Evolutionary conservation across 2,888 invertebrate genomes (phyloP).

Genomic region (Tachina lurida): DNA sequence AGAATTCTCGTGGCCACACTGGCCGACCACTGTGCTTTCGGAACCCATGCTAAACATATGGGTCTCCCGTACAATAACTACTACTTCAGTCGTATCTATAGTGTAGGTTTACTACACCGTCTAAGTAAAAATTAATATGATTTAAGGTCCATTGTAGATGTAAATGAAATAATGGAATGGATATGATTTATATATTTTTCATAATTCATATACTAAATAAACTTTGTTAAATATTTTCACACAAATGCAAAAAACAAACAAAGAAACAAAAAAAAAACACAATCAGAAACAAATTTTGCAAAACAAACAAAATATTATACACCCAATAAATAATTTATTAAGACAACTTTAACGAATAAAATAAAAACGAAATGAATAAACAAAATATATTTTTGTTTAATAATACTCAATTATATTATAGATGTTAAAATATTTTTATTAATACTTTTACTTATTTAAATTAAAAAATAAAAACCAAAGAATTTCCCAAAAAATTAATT

Average conservation of each 20-base stretch:
- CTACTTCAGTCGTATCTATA: too few relatives aligned
- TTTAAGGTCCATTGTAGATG: too few relatives aligned
- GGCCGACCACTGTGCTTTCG: rapidly evolving
- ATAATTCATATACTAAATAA: too few relatives aligned
- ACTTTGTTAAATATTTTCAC: slow-evolving; percentile 1
- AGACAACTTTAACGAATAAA: slow-evolving; percentile 33
- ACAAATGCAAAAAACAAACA: neutral
- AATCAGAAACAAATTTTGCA: slow-evolving; percentile 26
- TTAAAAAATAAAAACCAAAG: neutral
- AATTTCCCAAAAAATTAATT: neutral
- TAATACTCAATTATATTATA: slow-evolving; percentile 24
- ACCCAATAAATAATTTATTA: neutral
- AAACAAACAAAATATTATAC: neutral
- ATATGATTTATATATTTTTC: too few relatives aligned
- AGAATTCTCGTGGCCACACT: too few relatives aligned
- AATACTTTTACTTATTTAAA: slow-evolving; percentile 37
- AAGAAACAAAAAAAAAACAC: slow-evolving; percentile 2
- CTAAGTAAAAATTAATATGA: too few relatives aligned
- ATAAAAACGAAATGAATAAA: slow-evolving; percentile 26
- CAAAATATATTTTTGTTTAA: neutral
- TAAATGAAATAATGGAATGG: too few relatives aligned
- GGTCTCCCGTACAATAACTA: too few relatives aligned
- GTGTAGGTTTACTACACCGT: too few relatives aligned
- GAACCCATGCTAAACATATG: too few relatives aligned
- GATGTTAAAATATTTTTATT: slow-evolving; percentile 48